Evolutionary conservation across 2,888 invertebrate genomes (phyloP), one percentile per base, ranked within the genome.

Genomic region (Escarpia spicata): DNA sequence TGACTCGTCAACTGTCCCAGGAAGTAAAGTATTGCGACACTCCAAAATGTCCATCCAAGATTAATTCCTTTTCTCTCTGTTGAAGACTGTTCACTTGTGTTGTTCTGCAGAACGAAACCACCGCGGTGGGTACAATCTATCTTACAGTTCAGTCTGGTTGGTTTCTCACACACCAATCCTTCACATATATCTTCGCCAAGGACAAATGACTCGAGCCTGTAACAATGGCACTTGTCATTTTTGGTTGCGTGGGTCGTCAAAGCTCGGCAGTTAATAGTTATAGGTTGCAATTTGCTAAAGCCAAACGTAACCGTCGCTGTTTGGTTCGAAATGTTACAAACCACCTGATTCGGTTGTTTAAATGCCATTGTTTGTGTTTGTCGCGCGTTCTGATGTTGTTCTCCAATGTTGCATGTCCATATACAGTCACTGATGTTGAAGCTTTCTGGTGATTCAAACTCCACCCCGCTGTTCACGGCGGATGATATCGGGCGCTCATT

Each of bases 1-100:
- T 98, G 98, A 95, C 98, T 97, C 97, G 98, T 98, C 8, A 98
- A 98, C 60, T 98, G 98, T 1, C 98, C 98, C 95, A 98, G 97
- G 94, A 98, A 98, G 95, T 98, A 97, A 93, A 98, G 95, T 92
- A 98, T 96, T 96, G 98, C 98, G 96, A 98, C 98, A 93, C 98
- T 97, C 97, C 98, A 98, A 96, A 98, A 98, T 19, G 95, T 95
- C 52, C 75, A 9, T 9, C 93, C 92, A 90, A 92, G 26, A 60
- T 60, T 10, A 60, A 60, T 60, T 19, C 60, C 60, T 12, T 10
- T 60, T 60, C 60, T 60, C 2, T 60, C 60, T 8, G 19, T 60
- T 12, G 60, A 26, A 26, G 60, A 60, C 9, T 19, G 15, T 60
- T 15, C 60, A 19, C 19, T 10, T 60, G 60, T 12, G 4, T 12